These are phyloP conservation scores for Nylanderia fulva DNA, from an alignment of 1,140 invertebrate species.

Conservation along the genomic window DNA sequence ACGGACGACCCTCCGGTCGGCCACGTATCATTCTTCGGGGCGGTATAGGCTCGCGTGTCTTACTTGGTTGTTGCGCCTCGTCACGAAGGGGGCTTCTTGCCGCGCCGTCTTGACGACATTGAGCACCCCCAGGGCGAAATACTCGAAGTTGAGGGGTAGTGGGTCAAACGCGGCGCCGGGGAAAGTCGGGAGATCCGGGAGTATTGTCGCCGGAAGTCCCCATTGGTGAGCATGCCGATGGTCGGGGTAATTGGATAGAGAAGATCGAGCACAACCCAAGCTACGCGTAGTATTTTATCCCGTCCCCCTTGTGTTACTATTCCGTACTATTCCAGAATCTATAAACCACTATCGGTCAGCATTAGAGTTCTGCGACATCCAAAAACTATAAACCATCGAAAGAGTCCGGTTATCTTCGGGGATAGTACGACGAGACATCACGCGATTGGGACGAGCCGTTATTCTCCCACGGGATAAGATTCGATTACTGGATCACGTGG, in stretches of 20 bases:
- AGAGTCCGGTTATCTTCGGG: slow-evolving; percentile 6
- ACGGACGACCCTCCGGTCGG: slow-evolving; percentile 15
- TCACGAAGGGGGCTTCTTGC: slow-evolving; percentile 48
- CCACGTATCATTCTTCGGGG: slow-evolving; percentile 41
- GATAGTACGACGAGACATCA: slow-evolving; percentile 2
- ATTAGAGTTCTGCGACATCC: slow-evolving; percentile 8
- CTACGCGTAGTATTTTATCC: slow-evolving; percentile 27
- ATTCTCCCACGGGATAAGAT: slow-evolving; percentile 19
- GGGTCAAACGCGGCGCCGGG: slow-evolving; percentile 63
- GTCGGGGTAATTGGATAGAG: slow-evolving; percentile 83
- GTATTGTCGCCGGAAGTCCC: slow-evolving; percentile 81
- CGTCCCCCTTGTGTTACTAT: slow-evolving; percentile 16
- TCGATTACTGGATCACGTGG: slow-evolving; percentile 45
- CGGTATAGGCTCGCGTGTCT: slow-evolving; percentile 54
- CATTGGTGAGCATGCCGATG: slow-evolving; percentile 77
- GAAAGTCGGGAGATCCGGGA: slow-evolving; percentile 45
- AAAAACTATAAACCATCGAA: slow-evolving; percentile 39
- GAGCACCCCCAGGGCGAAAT: slow-evolving; percentile 65
- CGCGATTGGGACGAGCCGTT: slow-evolving; percentile 32
- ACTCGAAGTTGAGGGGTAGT: slow-evolving; percentile 63
- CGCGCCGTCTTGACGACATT: slow-evolving; percentile 53
- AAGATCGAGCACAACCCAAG: slow-evolving; percentile 62
- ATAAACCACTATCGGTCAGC: neutral
- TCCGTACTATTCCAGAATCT: slow-evolving; percentile 7
- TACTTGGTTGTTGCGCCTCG: slow-evolving; percentile 40